A percentile compares a stretch with the other conserved stretches of the same genome.
These are phyloP conservation scores for Gastrophryne carolinensis DNA, from an alignment of 2,797 vertebrate species.

Conservation along the genomic window DNA sequence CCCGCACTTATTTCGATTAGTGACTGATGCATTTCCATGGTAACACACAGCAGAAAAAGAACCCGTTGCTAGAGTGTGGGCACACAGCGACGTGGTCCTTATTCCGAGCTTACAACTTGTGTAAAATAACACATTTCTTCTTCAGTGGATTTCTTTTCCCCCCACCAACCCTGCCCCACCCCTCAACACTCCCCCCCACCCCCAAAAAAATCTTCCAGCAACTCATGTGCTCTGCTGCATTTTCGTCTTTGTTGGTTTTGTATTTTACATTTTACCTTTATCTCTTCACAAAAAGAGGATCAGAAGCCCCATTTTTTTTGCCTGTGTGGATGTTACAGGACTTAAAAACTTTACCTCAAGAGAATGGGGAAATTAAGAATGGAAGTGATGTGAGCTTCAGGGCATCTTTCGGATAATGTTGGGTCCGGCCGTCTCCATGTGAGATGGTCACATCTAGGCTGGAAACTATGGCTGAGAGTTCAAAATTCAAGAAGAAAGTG, in stretches of 20 bases:
- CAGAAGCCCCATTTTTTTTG: neutral
- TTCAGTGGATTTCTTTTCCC: constrained; percentile 17
- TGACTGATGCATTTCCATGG: constrained; percentile 90
- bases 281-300: constrained; percentile 5
- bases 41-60: constrained; percentile 74
- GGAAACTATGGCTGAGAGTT: constrained; percentile 64
- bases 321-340: neutral
- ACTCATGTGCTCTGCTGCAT: constrained; percentile 30
- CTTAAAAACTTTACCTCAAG: constrained; percentile 20
- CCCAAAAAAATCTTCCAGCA: neutral
- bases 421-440: constrained; percentile 42
- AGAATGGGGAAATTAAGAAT: constrained; percentile 16
- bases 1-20: constrained; percentile 75
- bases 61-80: constrained; percentile 71
- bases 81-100: constrained; percentile 66
- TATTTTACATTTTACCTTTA: neutral
- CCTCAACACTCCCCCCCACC: neutral
- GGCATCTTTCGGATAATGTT: constrained; percentile 47
- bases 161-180: neutral
- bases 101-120: constrained; percentile 64
- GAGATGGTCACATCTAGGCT: constrained; percentile 64
- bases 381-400: constrained; percentile 44
- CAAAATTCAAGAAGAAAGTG: constrained; percentile 70
- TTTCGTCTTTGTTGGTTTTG: neutral
- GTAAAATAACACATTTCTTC: constrained; percentile 53